phyloP scores from a whole-genome alignment of 1,140 invertebrate species.

The Trichonephila inaurata region DNA sequence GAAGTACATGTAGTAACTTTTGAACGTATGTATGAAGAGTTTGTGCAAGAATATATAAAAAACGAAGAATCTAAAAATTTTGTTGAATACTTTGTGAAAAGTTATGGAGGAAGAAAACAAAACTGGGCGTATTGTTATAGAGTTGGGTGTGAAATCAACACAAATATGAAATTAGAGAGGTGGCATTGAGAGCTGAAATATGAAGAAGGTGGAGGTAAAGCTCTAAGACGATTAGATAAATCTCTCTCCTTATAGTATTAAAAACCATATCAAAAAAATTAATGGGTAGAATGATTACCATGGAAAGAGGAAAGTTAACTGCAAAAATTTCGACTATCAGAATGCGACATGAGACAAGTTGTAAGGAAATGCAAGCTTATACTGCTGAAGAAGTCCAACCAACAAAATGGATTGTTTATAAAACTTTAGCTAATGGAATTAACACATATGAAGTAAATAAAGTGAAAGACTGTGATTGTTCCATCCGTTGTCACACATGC shows the following conservation, averaged over 20 bases:
- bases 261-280: not conserved
- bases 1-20: constrained; percentile 8
- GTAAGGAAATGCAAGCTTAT: too few species aligned
- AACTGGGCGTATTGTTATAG: not conserved
- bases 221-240: not conserved
- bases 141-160: not conserved
- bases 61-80: not conserved
- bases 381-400: too few species aligned
- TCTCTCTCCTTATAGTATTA: not conserved
- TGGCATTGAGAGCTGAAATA: not conserved
- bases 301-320: not conserved
- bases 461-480: too few species aligned
- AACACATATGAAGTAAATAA: too few species aligned
- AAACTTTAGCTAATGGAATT: too few species aligned
- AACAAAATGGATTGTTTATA: too few species aligned
- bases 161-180: not conserved
- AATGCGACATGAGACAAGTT: not conserved
- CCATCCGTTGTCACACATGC: too few species aligned
- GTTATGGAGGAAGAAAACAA: not conserved
- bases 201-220: not conserved
- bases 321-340: not conserved
- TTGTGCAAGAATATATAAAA: not conserved
- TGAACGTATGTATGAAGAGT: not conserved
- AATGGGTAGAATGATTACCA: not conserved
- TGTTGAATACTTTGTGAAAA: not conserved